Base-by-base conservation (phyloP, 1,140 invertebrate species). In the Drosophila equinoxialis region DNA sequence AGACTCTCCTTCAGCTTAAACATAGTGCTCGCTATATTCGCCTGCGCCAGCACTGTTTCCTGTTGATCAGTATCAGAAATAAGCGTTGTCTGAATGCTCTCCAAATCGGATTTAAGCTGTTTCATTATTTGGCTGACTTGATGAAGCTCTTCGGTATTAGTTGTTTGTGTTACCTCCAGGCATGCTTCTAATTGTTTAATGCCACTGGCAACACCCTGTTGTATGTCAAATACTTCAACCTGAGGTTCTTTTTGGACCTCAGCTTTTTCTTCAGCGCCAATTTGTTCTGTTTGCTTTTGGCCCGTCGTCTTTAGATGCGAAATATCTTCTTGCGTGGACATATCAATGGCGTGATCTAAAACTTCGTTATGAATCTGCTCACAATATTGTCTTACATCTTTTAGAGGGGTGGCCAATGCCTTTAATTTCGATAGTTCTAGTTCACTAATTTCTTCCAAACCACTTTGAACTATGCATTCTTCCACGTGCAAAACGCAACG, bases 271-370 rank as follows among this genome's bases (percentile, higher is more conserved):
- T 71, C 55, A 5, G 60, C 83, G 8, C 93, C 72, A 67, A 93
- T 92, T 70, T 93, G 82, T 62, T 94, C 83, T 8, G 93, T 91
- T 51, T 75, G 57, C 11, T 71, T 39, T 58, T 93, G 86, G 5
- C 93, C 93, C 41, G 93, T 87, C 17, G 91, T 86, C 65, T 92
- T 79, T 3, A 92, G 58, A 0, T 89, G 79, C 0, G 91, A 90
- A n/a, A 92, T 73, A 35, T 92, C 79, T 11, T 77, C 82, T n/a
- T 84, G 79, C 0, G 78, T 78, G 8, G 91, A 92, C 20, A 92
- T 55, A 58, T 92, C 90, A 4, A 57, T 33, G 1, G 67, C 60
- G n/a, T 91, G 79, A 14, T 92, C 90, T 48, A 92, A 10, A 0
- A 74, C 66, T 17, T 90, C 73, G 4, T 65, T 48, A 57, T 91